Percentiles rank a stretch among this genome's conserved stretches.
These are phyloP conservation scores for Hipposideros armiger DNA, from an alignment of 2,113 vertebrate genomes.

Conservation along the genomic window DNA sequence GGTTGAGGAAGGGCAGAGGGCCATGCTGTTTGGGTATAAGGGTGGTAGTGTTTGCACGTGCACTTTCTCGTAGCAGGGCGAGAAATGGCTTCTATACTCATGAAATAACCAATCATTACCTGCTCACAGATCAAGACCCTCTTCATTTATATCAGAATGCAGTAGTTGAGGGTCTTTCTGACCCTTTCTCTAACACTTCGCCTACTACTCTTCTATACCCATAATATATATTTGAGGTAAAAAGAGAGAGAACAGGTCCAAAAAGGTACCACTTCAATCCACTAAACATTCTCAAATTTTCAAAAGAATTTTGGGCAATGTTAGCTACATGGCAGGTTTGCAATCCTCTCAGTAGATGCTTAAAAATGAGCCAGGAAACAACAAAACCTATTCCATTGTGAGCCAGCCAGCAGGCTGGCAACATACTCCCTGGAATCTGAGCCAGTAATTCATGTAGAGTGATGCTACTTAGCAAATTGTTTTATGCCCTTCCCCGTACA, in stretches of 20 bases:
- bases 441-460: conserved; percentile 47
- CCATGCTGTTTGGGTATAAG: neutral
- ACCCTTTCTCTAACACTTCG: neutral
- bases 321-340: neutral
- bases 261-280: neutral
- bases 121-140: neutral
- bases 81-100: neutral
- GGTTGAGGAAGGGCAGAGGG: neutral
- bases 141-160: neutral
- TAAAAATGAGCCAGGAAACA: conserved; percentile 28
- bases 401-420: neutral
- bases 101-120: neutral
- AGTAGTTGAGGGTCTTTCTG: neutral
- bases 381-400: neutral
- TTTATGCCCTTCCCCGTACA: neutral
- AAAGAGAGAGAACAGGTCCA: neutral
- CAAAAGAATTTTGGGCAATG: neutral
- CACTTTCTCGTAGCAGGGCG: neutral
- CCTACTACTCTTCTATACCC: neutral
- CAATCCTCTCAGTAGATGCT: conserved; percentile 56
- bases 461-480: neutral
- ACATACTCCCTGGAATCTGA: neutral
- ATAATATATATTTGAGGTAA: neutral
- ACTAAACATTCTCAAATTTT: neutral
- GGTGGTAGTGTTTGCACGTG: neutral